Base-by-base conservation (phyloP, 1,140 invertebrate species). In the Diorhabda elongata region DNA sequence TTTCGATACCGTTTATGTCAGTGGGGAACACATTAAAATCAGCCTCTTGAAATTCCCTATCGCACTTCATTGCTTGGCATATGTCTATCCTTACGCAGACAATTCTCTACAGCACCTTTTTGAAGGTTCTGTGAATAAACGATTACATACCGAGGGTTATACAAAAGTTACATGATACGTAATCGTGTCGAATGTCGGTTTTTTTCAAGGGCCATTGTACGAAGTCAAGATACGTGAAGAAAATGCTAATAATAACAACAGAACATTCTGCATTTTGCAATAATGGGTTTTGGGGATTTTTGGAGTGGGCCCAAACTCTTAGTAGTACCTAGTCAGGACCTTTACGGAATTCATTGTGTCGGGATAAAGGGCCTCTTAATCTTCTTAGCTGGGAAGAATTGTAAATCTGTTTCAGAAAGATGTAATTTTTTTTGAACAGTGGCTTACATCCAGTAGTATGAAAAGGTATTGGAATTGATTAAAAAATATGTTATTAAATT, bases 281-380 rank as follows among this genome's bases (percentile, higher is more conserved):
- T 68, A 71, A 68, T 67, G 69, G 66, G 42, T 64, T 71, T 71
- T 61, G 11, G 42, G 61, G 56, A 67, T 59, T 70, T 67, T 65
- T 58, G 44, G 66, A 64, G 67, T 62, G 66, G 69, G 69, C 68
- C 66, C 56, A 61, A 68, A 61, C 61, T 11, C 61, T 42, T n/a
- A n/a, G 4, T 8, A n/a, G 47, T 68, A 67, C 66, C 58, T 61
- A 61, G 59, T 45, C 62, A 41, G 45, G 41, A 42, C 45, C 60
- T 45, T 66, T 60, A 68, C 65, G 69, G 67, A 68, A 58, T 66
- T 71, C 66, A 67, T 68, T 52, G 67, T 58, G 44, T 43, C 57
- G 44, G 67, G 56, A 71, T 67, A 68, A 68, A 71, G 68, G 68
- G 63, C 47, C 68, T 42, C 42, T 71, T 71, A 71, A 74, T 74